Percentiles rank a stretch among this genome's conserved stretches.
Conservation (phyloP, 2,113 vertebrate genomes). For the Psilopsiagon aymara region DNA sequence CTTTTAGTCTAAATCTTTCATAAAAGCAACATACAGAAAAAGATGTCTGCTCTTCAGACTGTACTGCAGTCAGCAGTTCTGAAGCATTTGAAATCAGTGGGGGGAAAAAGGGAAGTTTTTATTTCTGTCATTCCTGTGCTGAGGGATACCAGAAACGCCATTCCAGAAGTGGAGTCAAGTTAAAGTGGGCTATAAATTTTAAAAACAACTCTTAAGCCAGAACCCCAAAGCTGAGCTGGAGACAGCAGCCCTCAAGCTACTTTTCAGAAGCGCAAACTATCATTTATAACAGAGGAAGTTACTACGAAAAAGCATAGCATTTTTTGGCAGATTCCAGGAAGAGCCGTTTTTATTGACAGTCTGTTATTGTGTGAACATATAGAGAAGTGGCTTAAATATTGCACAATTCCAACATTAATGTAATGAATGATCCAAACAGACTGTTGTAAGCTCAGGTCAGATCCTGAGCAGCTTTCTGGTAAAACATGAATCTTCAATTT, state of each 20-base stretch:
- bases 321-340: not conserved
- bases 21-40: not conserved
- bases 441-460: not conserved
- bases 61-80: not conserved
- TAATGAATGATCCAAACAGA: not conserved
- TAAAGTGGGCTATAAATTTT: not conserved
- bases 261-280: not conserved
- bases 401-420: not conserved
- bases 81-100: not conserved
- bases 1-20: not conserved
- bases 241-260: not conserved
- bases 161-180: not conserved
- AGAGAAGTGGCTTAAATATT: not conserved
- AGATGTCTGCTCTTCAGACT: not conserved
- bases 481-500: not conserved
- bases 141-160: not conserved
- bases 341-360: not conserved
- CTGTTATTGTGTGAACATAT: not conserved
- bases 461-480: not conserved
- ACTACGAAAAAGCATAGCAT: not conserved
- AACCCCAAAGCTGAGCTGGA: not conserved
- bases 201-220: not conserved
- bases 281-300: not conserved
- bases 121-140: not conserved
- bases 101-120: not conserved